phyloP scores from a whole-genome alignment of 92 coral and sea anemone genomes.

The Porites divaricata region DNA sequence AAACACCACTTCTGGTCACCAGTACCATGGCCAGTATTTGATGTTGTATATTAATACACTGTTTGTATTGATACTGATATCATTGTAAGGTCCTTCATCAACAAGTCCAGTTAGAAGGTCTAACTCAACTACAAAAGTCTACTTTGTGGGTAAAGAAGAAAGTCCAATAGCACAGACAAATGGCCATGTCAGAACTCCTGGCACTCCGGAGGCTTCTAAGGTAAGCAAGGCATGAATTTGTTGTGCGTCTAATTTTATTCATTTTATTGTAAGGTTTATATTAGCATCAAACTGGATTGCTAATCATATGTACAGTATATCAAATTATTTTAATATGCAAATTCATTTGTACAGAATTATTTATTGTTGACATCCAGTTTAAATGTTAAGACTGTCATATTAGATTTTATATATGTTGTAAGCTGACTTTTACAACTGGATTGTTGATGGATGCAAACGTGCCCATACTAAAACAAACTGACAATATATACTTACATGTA shows the following conservation, averaged over 20 bases:
- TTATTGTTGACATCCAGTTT: too few species aligned
- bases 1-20: too few species aligned
- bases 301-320: too few species aligned
- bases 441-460: too few species aligned
- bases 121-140: constrained; percentile 74
- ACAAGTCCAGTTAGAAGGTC: constrained; percentile 27
- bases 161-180: constrained; percentile 13
- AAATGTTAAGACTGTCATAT: too few species aligned
- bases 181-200: constrained; percentile 6
- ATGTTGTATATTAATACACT: not conserved
- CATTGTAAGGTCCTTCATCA: constrained; percentile 37
- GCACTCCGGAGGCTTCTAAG: constrained; percentile 9
- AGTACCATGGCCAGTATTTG: too few species aligned
- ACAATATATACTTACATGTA: too few species aligned
- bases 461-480: too few species aligned
- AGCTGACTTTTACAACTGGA: too few species aligned
- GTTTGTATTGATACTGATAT: not conserved
- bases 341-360: too few species aligned
- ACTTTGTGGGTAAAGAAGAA: constrained; percentile 80
- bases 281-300: not conserved
- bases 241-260: not conserved
- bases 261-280: not conserved
- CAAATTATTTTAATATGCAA: too few species aligned
- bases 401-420: too few species aligned
- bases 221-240: constrained; percentile 44